Evolutionary conservation across 2,113 vertebrate genomes (phyloP).

Genomic region (Gavia stellata): DNA sequence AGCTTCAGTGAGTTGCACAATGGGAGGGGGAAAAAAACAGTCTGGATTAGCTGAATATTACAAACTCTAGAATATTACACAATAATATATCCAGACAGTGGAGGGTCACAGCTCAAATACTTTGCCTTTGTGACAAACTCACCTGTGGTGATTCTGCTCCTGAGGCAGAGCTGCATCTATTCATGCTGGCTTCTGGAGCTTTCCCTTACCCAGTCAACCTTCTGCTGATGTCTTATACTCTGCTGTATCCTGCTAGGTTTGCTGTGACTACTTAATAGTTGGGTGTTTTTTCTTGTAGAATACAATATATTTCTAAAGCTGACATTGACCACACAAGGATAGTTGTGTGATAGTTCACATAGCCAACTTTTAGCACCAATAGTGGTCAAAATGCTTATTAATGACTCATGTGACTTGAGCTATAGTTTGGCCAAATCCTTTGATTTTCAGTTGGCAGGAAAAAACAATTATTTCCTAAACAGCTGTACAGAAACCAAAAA

Average conservation of each 20-base stretch:
- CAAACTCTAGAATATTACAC: neutral
- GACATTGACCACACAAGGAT: neutral
- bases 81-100: neutral
- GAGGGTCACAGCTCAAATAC: neutral
- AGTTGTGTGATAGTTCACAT: neutral
- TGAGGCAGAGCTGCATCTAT: neutral
- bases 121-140: neutral
- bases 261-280: neutral
- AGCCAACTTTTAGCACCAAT: neutral
- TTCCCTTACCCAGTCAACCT: neutral
- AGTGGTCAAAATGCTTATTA: neutral
- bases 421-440: neutral
- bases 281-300: neutral
- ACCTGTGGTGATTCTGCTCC: neutral
- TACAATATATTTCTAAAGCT: neutral
- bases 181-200: neutral
- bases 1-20: neutral
- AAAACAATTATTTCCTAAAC: neutral
- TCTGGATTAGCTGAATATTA: neutral
- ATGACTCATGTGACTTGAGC: neutral
- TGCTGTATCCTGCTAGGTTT: neutral
- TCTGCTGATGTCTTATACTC: neutral
- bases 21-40: neutral
- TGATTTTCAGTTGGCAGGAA: constrained; percentile 23
- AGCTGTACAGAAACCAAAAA: neutral